Percentiles rank a stretch among this genome's conserved stretches.
Evolutionary conservation across 1,140 invertebrate species (phyloP).

Genomic region (Ips nitidus): DNA sequence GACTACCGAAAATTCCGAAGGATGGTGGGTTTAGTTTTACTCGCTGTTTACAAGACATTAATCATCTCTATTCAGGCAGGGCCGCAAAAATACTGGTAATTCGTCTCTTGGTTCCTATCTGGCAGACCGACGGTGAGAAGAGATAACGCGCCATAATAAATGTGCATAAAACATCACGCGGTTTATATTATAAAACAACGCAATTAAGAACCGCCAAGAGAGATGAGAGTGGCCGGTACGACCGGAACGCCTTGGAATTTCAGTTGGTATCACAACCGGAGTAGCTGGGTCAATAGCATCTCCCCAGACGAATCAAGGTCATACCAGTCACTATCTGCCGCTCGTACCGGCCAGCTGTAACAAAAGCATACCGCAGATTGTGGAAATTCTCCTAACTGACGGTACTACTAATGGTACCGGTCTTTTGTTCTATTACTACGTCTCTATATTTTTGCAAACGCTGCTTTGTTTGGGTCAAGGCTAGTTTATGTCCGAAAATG

Average conservation of each 20-base stretch:
- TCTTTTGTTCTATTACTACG: not conserved
- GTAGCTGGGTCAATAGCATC: conserved; percentile 27
- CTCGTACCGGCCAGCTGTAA: conserved; percentile 12
- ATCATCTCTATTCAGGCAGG: too few species aligned
- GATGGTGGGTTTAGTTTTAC: too few species aligned
- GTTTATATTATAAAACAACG: too few species aligned
- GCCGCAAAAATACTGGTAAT: too few species aligned
- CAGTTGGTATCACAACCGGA: not conserved
- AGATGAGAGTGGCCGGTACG: conserved; percentile 3
- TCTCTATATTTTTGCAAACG: not conserved
- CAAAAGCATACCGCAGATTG: conserved; percentile 9
- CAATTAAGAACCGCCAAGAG: not conserved
- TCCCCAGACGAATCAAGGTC: conserved; percentile 20
- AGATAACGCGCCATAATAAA: too few species aligned
- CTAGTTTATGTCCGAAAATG: too few species aligned
- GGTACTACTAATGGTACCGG: not conserved
- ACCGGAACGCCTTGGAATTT: conserved; percentile 24
- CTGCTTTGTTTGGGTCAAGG: too few species aligned
- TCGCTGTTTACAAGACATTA: too few species aligned
- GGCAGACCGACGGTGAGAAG: too few species aligned
- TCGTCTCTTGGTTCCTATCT: too few species aligned
- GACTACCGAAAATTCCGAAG: too few species aligned
- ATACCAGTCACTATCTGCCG: conserved; percentile 12
- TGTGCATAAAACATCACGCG: too few species aligned
- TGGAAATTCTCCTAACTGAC: not conserved